Base-by-base conservation (phyloP, 1,140 invertebrate genomes). In the Drosophila erecta region DNA sequence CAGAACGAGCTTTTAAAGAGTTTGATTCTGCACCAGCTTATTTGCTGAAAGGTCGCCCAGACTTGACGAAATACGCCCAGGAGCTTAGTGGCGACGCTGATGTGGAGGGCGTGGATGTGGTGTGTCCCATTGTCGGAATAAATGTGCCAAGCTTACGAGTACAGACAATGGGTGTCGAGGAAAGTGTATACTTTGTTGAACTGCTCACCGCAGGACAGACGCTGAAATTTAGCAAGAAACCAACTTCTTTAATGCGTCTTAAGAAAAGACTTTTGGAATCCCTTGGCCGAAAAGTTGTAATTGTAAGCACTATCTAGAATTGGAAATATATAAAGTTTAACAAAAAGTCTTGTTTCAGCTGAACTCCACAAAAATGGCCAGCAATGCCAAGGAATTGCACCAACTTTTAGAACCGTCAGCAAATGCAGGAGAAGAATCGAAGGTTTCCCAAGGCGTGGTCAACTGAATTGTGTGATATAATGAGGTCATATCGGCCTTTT, bases 141-240 rank as follows among this genome's bases (percentile, higher is more conserved):
- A 92, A 92, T 74, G 38, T 92, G 51, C 81, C 90, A 1, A 84
- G 90, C 17, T 43, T 92, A 22, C 71, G 83, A 24, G 76, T 89
- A 6, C 54, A 89, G 56, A 65, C 76, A 3, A 43, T 61, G 41
- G 60, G 69, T 7, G 43, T 65, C 22, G 46, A 87, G 12, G 15
- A 72, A 0, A 51, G 46, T 7, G 54, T 81, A 14, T 76, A 83
- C 35, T 92, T 78, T 40, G 54, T 92, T 0, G 90, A 92, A 50
- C 40, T 92, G 3, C 54, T 92, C 10, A 66, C 85, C 0, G 43
- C 58, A 0, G 38, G 79, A 2, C 90, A 92, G 47, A 58, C 60
- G 0, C 38, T 92, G 3, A 76, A 51, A 17, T 92, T 91, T 38
- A 84, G 81, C 46, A 27, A 70, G 38, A 17, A 70, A n/a, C 76